These are phyloP conservation scores for Odontocerum albicorne DNA, from an alignment of 2,888 invertebrate species.

Conservation along the genomic window DNA sequence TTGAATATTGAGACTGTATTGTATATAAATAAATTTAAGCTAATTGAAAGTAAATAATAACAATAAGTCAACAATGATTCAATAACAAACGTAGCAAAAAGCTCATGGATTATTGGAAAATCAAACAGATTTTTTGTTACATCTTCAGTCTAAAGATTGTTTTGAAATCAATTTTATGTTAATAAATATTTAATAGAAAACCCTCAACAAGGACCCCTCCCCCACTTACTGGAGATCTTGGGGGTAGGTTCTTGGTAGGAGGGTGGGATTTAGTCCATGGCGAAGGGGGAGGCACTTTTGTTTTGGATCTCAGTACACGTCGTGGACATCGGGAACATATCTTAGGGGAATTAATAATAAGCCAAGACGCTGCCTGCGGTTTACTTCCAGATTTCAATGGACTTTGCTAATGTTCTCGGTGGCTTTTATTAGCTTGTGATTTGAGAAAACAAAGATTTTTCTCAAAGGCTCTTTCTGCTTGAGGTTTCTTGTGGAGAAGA, in stretches of 20 bases:
- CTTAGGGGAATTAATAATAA: constrained; percentile 63
- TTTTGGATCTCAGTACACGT: constrained; percentile 60
- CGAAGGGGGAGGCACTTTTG: constrained; percentile 56
- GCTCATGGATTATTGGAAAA: too few relatives aligned
- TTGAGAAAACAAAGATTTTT: too few relatives aligned
- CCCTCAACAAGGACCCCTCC: background rate
- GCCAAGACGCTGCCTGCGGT: constrained; percentile 41
- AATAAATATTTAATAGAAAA: constrained; percentile 21
- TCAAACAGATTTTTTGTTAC: too few relatives aligned
- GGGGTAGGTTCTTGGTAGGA: background rate
- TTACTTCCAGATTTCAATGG: constrained; percentile 33
- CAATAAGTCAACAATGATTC: too few relatives aligned
- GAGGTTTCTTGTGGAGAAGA: too few relatives aligned
- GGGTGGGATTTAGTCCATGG: too few relatives aligned
- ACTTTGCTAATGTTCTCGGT: constrained; percentile 16
- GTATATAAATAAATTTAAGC: too few relatives aligned
- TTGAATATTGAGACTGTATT: too few relatives aligned
- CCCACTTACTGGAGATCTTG: constrained; percentile 7
- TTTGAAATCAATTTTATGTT: too few relatives aligned
- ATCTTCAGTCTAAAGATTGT: constrained; percentile 18
- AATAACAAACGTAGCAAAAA: too few relatives aligned
- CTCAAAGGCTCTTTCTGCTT: too few relatives aligned
- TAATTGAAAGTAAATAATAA: too few relatives aligned
- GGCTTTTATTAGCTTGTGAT: constrained; percentile 14
- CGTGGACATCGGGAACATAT: constrained; percentile 61